phyloP scores from a whole-genome alignment of 2,113 vertebrate genomes.

The Felis catus region DNA sequence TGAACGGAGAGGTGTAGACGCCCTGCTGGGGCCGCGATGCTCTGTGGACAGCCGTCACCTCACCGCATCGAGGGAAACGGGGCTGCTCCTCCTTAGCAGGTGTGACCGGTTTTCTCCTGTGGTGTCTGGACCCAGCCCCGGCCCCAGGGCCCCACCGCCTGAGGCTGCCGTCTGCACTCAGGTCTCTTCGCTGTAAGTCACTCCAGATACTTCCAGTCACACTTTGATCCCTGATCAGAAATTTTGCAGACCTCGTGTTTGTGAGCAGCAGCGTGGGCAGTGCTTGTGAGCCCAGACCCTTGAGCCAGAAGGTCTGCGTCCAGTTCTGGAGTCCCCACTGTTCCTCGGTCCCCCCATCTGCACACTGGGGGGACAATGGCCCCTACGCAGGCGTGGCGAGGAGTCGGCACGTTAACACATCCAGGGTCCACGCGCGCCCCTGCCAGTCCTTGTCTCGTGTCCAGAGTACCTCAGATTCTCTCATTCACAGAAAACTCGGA shows the following conservation, averaged over 20 bases:
- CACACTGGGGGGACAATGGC: too few relatives aligned
- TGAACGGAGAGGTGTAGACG: fast-evolving
- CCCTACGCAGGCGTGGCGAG: fast-evolving
- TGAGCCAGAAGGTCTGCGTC: too few relatives aligned
- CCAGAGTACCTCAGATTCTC: fast-evolving
- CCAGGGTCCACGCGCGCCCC: fast-evolving
- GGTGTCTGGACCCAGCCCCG: background rate
- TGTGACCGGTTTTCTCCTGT: background rate
- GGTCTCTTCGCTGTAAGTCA: fast-evolving
- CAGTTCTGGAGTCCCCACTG: too few relatives aligned
- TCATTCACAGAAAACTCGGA: background rate
- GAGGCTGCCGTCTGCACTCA: background rate
- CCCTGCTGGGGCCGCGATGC: fast-evolving
- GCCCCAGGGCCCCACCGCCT: too few relatives aligned
- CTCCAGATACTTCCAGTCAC: fast-evolving
- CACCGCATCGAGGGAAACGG: fast-evolving
- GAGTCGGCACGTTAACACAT: fast-evolving
- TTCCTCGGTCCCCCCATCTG: background rate
- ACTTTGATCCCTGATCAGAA: fast-evolving
- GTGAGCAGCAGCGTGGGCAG: fast-evolving
- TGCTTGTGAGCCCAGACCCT: background rate
- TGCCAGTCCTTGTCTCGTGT: fast-evolving
- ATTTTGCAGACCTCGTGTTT: fast-evolving
- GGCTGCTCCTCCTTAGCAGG: fast-evolving
- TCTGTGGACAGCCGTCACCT: background rate